Percentiles rank a stretch among this genome's conserved stretches.
phyloP scores from a whole-genome alignment of 2,797 vertebrate species.

The Clarias laeviceps region DNA sequence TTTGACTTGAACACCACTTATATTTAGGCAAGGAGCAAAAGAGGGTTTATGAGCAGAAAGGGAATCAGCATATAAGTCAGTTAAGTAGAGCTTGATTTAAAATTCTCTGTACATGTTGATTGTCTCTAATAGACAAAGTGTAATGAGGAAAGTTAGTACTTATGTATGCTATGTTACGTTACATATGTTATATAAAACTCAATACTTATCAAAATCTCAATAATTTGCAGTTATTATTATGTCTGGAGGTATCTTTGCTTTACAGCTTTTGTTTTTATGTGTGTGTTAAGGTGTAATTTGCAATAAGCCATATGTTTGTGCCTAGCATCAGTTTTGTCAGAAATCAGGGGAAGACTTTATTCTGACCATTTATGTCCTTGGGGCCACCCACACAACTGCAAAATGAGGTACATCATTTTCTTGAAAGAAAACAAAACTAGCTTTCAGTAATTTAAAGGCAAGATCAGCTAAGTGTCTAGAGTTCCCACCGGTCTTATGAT shows the following conservation, averaged over 20 bases:
- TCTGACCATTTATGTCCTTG: too few relatives aligned
- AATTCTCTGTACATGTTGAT: neutral
- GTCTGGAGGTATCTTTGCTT: neutral
- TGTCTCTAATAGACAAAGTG: neutral
- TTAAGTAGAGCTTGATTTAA: neutral
- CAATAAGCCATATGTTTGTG: too few relatives aligned
- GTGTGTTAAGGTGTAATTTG: too few relatives aligned
- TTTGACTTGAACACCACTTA: neutral
- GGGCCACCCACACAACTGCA: neutral
- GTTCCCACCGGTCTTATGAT: neutral
- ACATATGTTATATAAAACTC: neutral
- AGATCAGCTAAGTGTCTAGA: neutral
- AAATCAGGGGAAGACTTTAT: neutral
- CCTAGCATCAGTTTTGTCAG: too few relatives aligned
- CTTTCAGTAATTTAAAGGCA: neutral
- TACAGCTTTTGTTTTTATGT: neutral
- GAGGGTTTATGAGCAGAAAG: neutral
- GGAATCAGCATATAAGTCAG: neutral
- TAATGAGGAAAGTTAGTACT: neutral
- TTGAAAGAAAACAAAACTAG: neutral
- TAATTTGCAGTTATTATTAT: neutral
- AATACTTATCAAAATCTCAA: too few relatives aligned
- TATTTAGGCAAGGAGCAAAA: neutral
- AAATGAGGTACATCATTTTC: neutral
- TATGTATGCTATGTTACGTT: neutral